Conservation (phyloP, 2,797 vertebrate genomes). For the Pangasius larnaudii region DNA sequence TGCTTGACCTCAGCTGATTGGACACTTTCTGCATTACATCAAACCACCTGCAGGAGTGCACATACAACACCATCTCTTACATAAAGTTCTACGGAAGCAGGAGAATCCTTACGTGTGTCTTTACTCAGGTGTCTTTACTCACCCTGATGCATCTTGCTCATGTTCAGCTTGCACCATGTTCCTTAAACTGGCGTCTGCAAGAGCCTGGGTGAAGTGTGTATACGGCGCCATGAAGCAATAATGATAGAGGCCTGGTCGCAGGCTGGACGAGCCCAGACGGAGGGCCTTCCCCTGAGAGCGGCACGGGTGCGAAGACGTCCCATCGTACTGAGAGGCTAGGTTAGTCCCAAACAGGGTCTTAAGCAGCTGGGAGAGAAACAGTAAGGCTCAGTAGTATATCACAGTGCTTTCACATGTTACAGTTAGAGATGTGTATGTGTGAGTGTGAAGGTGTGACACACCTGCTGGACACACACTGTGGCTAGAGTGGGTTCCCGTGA, state of each 20-base stretch:
- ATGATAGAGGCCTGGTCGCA: conserved; percentile 93
- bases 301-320: conserved; percentile 84
- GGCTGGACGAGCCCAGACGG: conserved; percentile 90
- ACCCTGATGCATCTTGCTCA: conserved; percentile 93
- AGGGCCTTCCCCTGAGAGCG: conserved; percentile 92
- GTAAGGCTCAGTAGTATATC: neutral
- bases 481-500: conserved; percentile 93
- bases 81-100: neutral
- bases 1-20: conserved; percentile 86
- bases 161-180: conserved; percentile 97
- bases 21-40: conserved; percentile 97
- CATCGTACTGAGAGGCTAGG: conserved; percentile 93
- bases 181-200: conserved; percentile 94
- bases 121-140: conserved; percentile 46
- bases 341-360: conserved; percentile 98
- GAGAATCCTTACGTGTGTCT: neutral
- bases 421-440: neutral
- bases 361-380: conserved; percentile 76
- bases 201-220: conserved; percentile 98
- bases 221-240: conserved; percentile 99
- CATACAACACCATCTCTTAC: neutral
- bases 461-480: conserved; percentile 97
- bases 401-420: neutral
- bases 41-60: conserved; percentile 86
- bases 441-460: conserved; percentile 63